phyloP scores from a whole-genome alignment of 1,140 invertebrate species.

The Drosophila azteca region DNA sequence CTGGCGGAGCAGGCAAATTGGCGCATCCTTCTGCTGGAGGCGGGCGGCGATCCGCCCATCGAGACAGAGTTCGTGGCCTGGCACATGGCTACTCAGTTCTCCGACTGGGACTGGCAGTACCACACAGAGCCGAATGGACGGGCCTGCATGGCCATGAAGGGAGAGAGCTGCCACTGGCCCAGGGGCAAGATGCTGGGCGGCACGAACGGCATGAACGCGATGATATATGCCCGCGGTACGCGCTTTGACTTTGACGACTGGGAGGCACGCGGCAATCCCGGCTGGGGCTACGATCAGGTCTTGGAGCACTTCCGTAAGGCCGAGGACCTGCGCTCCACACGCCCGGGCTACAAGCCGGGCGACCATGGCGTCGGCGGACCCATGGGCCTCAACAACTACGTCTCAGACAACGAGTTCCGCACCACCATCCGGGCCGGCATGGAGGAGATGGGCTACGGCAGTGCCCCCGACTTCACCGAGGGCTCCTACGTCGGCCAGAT shows the following conservation, averaged over 20 bases:
- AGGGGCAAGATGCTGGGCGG: conserved; percentile 88
- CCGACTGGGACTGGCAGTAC: conserved; percentile 82
- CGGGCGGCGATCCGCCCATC: conserved; percentile 82
- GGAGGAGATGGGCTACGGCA: conserved; percentile 83
- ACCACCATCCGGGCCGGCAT: conserved; percentile 83
- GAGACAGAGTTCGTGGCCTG: conserved; percentile 79
- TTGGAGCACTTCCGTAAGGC: conserved; percentile 90
- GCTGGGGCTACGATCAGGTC: conserved; percentile 89
- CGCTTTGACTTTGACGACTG: conserved; percentile 87
- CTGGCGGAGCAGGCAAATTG: conserved; percentile 67
- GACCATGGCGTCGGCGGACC: conserved; percentile 87
- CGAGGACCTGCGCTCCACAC: conserved; percentile 86
- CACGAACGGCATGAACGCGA: conserved; percentile 88
- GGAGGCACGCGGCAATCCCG: conserved; percentile 86
- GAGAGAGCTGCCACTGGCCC: conserved; percentile 86
- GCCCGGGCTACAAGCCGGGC: conserved; percentile 83
- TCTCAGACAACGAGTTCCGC: conserved; percentile 77
- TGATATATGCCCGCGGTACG: conserved; percentile 91
- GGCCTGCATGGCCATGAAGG: conserved; percentile 82
- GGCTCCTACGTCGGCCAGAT: conserved; percentile 85
- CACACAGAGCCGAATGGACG: conserved; percentile 77
- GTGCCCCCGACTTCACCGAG: conserved; percentile 85
- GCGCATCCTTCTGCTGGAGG: conserved; percentile 85
- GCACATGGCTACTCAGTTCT: conserved; percentile 82
- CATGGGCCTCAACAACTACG: conserved; percentile 85